Conservation (phyloP, 2,888 invertebrate genomes). For the Perizoma flavofasciatum region DNA sequence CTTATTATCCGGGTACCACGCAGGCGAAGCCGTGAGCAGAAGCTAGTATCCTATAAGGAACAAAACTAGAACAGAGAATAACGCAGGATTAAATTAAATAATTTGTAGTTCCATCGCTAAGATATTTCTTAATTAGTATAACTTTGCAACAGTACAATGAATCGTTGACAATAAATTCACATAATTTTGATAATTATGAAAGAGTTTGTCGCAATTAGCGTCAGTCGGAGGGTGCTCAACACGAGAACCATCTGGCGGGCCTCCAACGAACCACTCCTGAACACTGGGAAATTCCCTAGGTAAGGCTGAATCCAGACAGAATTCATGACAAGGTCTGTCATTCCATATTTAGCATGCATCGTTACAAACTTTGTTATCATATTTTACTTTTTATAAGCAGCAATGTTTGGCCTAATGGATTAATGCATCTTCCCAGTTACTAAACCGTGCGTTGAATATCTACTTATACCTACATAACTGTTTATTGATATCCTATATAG, state of each 20-base stretch:
- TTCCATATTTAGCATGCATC: too few species aligned
- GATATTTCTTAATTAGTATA: slow-evolving; percentile 33
- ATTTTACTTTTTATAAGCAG: too few species aligned
- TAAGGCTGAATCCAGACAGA: slow-evolving; percentile 20
- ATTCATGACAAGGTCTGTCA: slow-evolving; percentile 26
- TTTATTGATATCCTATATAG: too few species aligned
- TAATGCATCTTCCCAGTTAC: too few species aligned
- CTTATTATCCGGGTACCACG: too few species aligned
- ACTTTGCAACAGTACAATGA: slow-evolving; percentile 41
- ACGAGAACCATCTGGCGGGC: slow-evolving; percentile 75
- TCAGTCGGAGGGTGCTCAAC: slow-evolving; percentile 68
- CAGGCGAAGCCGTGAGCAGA: too few species aligned
- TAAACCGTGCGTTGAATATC: too few species aligned
- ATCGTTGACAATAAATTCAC: slow-evolving; percentile 57
- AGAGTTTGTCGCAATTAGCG: slow-evolving; percentile 80
- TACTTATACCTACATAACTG: too few species aligned
- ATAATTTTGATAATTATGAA: slow-evolving; percentile 72
- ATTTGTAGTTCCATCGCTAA: slow-evolving; percentile 11
- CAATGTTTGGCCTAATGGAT: too few species aligned
- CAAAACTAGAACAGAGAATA: too few species aligned
- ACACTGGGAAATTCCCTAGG: slow-evolving; percentile 55
- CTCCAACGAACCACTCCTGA: slow-evolving; percentile 71
- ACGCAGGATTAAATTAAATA: not conserved
- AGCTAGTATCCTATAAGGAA: too few species aligned
- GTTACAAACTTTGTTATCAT: too few species aligned